Evolutionary conservation across 2,797 vertebrate genomes (phyloP).

Genomic region (Gallirallus australis): DNA sequence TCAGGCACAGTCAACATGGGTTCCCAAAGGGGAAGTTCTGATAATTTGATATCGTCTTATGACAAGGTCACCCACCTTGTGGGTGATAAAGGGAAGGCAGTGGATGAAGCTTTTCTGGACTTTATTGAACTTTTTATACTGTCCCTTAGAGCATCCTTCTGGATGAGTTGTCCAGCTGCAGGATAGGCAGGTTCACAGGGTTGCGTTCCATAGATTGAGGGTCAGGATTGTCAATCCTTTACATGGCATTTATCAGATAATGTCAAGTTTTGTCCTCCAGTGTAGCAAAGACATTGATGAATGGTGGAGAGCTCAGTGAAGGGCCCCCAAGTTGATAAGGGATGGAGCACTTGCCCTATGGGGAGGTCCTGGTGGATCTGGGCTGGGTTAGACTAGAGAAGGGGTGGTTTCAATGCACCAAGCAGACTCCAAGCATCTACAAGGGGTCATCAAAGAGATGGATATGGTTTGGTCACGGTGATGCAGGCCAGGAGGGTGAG

Average conservation of each 20-base stretch:
- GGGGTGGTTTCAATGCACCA: background rate
- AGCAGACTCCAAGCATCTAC: background rate
- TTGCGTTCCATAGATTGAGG: rapidly evolving
- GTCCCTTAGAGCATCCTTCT: background rate
- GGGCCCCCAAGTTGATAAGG: background rate
- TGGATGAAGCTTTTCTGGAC: background rate
- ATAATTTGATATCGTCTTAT: background rate
- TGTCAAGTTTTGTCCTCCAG: background rate
- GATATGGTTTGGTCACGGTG: background rate
- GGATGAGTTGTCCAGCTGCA: background rate
- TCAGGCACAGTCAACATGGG: background rate
- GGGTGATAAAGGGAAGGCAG: background rate
- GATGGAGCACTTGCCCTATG: background rate
- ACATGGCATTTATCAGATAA: background rate
- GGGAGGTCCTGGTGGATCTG: background rate
- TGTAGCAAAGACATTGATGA: background rate
- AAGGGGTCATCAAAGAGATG: background rate
- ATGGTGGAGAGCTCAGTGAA: background rate
- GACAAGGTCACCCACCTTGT: background rate
- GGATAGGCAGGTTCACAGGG: background rate
- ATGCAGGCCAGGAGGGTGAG: background rate
- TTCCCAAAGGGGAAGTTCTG: background rate
- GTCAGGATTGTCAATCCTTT: background rate
- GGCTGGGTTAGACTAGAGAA: background rate
- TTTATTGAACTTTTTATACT: background rate